Conservation (phyloP, 2,113 vertebrate genomes). For the Anser brachyrhynchus region DNA sequence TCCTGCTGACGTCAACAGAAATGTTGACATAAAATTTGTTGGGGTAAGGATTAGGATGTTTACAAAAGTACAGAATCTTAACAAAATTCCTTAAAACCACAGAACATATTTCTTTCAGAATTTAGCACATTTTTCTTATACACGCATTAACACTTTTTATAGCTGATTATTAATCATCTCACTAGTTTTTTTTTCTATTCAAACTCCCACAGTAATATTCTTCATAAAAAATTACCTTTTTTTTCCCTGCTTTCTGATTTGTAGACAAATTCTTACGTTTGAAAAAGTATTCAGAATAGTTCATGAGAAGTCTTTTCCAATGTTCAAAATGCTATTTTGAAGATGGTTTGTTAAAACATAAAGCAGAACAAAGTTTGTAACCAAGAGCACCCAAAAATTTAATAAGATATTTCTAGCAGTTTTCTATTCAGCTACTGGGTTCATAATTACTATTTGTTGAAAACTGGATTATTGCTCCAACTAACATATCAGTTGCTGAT, state of each 20-base stretch:
- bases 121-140: background rate
- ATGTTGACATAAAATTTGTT: constrained; percentile 9
- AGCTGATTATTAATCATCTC: background rate
- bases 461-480: background rate
- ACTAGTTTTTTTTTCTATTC: background rate
- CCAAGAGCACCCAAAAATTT: background rate
- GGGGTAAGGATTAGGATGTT: background rate
- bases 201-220: background rate
- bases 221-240: background rate
- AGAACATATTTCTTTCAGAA: background rate
- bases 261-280: background rate
- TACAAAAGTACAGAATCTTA: background rate
- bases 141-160: background rate
- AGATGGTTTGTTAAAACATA: background rate
- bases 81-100: constrained; percentile 22
- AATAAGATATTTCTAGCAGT: background rate
- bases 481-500: background rate
- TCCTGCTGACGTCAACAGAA: constrained; percentile 15
- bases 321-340: background rate
- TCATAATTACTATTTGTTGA: background rate
- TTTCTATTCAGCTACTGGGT: background rate
- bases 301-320: background rate
- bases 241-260: background rate
- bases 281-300: background rate
- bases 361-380: background rate